Percentiles rank a stretch among this genome's conserved stretches.
phyloP scores from a whole-genome alignment of 1,140 invertebrate species.

The Caenorhabditis latens region DNA sequence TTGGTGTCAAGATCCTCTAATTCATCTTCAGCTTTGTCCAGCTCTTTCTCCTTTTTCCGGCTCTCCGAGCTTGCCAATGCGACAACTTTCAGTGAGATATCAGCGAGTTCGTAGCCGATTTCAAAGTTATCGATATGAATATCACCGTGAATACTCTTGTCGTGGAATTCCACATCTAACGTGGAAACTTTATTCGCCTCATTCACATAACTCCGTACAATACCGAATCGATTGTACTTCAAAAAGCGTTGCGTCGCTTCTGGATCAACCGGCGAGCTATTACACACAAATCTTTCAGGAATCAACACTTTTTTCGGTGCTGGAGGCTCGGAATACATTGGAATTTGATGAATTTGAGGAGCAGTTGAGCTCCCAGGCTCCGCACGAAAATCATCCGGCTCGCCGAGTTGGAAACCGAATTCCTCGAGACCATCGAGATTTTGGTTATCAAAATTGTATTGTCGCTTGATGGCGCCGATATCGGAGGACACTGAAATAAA shows the following conservation, averaged over 20 bases:
- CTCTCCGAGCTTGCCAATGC: background rate
- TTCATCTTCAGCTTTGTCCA: background rate
- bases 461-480: slow-evolving; percentile 13
- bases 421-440: slow-evolving; percentile 28
- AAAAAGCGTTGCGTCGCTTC: slow-evolving; percentile 19
- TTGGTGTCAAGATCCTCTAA: slow-evolving; percentile 7
- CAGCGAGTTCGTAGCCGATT: slow-evolving; percentile 6
- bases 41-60: slow-evolving; percentile 17
- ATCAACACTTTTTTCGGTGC: slow-evolving; percentile 9
- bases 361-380: too few species aligned
- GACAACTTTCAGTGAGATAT: slow-evolving; percentile 13
- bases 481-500: slow-evolving; percentile 28
- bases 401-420: slow-evolving; percentile 15
- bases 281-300: slow-evolving; percentile 23
- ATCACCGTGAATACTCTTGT: slow-evolving; percentile 33
- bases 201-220: background rate
- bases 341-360: too few species aligned
- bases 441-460: slow-evolving; percentile 2
- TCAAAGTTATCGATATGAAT: slow-evolving; percentile 48
- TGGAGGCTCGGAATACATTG: background rate
- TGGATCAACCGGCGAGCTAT: slow-evolving; percentile 4
- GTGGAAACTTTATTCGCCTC: slow-evolving; percentile 32
- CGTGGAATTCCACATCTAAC: slow-evolving; percentile 32
- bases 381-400: background rate
- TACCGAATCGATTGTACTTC: slow-evolving; percentile 34